A percentile compares a stretch with the other conserved stretches of the same genome.
Conservation (phyloP, 1,140 invertebrate genomes). For the Aphis craccivora region DNA sequence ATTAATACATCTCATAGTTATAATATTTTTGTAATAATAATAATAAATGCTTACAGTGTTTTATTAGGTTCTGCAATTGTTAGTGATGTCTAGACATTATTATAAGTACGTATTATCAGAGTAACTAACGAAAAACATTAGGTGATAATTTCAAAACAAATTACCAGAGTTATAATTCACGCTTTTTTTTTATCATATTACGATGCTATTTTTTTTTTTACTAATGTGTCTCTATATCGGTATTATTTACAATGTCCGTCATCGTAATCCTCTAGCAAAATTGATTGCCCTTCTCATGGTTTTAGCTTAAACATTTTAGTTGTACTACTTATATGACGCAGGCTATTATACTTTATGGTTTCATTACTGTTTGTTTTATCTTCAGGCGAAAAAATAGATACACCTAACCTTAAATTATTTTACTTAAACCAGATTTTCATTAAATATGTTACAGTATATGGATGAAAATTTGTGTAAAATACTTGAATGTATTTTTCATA, state of each 20-base stretch:
- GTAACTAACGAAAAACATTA: background rate
- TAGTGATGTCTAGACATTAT: background rate
- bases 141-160: background rate
- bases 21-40: background rate
- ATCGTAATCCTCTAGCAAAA: background rate
- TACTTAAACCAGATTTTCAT: background rate
- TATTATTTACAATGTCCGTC: conserved; percentile 7
- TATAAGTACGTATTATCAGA: background rate
- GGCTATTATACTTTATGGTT: background rate
- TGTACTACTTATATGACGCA: background rate
- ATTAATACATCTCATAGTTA: too few relatives aligned
- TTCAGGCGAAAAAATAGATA: background rate
- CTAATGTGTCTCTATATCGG: background rate
- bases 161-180: background rate
- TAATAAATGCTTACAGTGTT: background rate
- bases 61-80: background rate
- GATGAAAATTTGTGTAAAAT: background rate
- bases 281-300: background rate
- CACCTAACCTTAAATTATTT: background rate
- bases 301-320: background rate
- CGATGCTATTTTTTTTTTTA: background rate
- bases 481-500: background rate
- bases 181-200: background rate
- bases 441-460: background rate
- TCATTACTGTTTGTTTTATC: conserved; percentile 8